Evolutionary conservation across 2,888 invertebrate genomes (phyloP), one percentile per base, ranked within the genome.

Genomic region (Melinaea marsaeus): DNA sequence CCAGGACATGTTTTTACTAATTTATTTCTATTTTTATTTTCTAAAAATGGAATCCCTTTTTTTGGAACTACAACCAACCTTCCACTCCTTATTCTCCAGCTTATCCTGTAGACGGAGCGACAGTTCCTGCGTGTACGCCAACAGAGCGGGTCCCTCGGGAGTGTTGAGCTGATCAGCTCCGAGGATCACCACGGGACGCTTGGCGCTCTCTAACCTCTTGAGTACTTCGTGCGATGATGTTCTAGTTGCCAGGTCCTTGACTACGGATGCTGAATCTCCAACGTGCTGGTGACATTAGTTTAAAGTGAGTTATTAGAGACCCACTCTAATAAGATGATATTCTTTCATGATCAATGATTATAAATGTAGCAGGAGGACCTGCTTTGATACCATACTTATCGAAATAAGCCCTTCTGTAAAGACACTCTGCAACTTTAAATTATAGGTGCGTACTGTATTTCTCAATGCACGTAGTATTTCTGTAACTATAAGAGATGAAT

Each of bases 151-250:
- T 3, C 96, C 97, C 78, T 97, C 97, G 2, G 92, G 73, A 4
- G 96, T 91, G 79, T 95, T 93, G 42, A 99, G 91, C 64, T 95
- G 93, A 71, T 96, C 95, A 3, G 97, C 95, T 22, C 99, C 99
- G 45, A 99, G 91, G 70, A 99, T 95, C 55, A 99, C 95, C 64
- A 98, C 90, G n/a, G 99, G 99, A 64, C 94, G 94, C 84, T 97
- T 95, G 13, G 99, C 98, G 3, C 88, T 80, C 74, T 94, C 91
- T 71, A 98, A 84, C 62, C 92, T 93, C 79, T 94, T 92, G 37
- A 78, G 58, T 2, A 86, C 84, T 47, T 77, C 82, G 69, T 83
- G 79, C 0, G 73, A 92, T 79, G 86, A 97, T 92, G 71, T 93
- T 85, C 92, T 98, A 93, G 89, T 91, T 6, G 94, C 93, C 35